These are phyloP conservation scores for Agonopterix arenella DNA, from an alignment of 2,888 invertebrate genomes.

Conservation along the genomic window DNA sequence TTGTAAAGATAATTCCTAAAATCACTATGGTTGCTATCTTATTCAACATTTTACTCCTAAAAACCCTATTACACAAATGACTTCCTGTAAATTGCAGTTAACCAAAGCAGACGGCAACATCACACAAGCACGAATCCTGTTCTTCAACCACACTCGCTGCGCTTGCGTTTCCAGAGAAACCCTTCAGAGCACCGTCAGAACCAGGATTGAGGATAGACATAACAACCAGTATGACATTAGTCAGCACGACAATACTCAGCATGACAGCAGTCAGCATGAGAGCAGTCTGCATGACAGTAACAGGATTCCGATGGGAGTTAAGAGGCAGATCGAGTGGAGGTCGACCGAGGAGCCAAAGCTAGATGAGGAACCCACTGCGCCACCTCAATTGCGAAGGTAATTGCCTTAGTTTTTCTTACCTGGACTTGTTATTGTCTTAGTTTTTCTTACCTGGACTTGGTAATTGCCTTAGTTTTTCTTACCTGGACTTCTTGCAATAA, in stretches of 20 bases:
- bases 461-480: conserved; percentile 13
- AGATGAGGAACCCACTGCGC: conserved; percentile 46
- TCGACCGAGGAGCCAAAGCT: conserved; percentile 30
- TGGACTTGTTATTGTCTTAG: no score
- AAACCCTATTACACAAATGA: no score
- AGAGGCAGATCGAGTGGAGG: conserved; percentile 17
- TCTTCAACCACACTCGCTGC: conserved; percentile 65
- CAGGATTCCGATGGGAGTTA: background rate
- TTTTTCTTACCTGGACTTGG: no score
- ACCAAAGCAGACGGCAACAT: conserved; percentile 49
- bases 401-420: background rate
- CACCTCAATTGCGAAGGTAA: conserved; percentile 56
- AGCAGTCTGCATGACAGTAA: background rate
- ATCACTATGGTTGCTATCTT: no score
- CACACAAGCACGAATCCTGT: conserved; percentile 45
- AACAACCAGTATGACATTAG: background rate
- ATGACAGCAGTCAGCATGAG: no score
- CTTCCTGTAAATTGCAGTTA: conserved; percentile 30
- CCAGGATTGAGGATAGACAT: conserved; percentile 17
- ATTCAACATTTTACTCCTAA: no score
- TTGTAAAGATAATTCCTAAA: no score
- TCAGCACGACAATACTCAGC: no score
- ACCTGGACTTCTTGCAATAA: no score
- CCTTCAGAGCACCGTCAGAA: conserved; percentile 29
- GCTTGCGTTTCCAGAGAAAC: conserved; percentile 53